Evolutionary conservation across 2,113 vertebrate genomes (phyloP).

Genomic region (Nothoprocta pentlandii): DNA sequence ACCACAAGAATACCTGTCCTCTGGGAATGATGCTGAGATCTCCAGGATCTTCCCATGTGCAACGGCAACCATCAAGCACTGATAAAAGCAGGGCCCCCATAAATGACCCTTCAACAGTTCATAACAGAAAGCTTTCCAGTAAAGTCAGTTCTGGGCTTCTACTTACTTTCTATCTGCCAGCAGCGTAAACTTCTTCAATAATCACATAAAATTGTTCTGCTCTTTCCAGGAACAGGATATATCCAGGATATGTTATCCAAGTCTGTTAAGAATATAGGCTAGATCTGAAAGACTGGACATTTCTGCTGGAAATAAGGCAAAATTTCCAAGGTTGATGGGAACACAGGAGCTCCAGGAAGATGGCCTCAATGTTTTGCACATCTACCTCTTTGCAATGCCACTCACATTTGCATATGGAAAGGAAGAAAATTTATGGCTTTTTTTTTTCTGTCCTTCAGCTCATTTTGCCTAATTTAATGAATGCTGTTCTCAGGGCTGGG

Average conservation of each 20-base stretch:
- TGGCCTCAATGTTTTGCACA: neutral
- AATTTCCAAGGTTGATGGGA: neutral
- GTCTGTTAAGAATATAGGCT: neutral
- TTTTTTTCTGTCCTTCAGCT: neutral
- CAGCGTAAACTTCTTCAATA: neutral
- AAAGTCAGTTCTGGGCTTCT: constrained; percentile 39
- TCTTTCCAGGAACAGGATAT: neutral
- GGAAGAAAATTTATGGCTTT: neutral
- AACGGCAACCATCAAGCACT: neutral
- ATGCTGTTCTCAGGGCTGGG: neutral
- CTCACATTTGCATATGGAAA: neutral
- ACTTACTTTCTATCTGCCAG: constrained; percentile 32
- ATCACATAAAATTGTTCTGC: neutral
- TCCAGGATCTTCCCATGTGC: neutral
- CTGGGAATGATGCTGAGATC: neutral
- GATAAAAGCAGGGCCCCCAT: neutral
- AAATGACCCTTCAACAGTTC: neutral
- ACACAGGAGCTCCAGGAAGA: neutral
- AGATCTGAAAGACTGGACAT: neutral
- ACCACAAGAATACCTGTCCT: neutral
- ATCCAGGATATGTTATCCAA: neutral
- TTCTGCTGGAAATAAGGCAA: neutral
- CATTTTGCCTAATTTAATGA: constrained; percentile 6
- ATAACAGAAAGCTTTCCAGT: constrained; percentile 23
- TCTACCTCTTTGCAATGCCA: neutral